These are phyloP conservation scores for Coelopa pilipes DNA, from an alignment of 2,888 invertebrate genomes.

Conservation along the genomic window DNA sequence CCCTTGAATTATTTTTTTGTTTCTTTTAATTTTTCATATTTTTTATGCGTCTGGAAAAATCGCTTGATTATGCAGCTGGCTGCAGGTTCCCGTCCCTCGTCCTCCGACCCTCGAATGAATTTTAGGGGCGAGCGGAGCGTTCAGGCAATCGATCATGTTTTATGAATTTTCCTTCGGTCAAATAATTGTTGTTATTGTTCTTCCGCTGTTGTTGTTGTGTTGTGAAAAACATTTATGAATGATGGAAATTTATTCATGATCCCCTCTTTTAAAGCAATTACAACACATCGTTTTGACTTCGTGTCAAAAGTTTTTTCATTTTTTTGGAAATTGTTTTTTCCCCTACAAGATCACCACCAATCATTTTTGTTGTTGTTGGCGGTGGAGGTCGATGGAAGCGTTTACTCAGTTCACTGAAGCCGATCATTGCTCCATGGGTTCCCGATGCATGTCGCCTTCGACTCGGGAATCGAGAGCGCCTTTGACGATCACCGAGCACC, in stretches of 20 bases:
- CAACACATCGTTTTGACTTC: constrained; percentile 11
- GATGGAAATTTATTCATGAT: not conserved
- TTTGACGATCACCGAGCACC: not conserved
- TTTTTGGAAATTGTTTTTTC: not conserved
- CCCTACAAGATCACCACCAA: constrained; percentile 11
- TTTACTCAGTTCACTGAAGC: constrained; percentile 25
- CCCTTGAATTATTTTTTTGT: not conserved
- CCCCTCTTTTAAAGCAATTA: constrained; percentile 16
- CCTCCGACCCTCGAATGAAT: constrained; percentile 5
- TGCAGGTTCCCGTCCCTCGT: constrained; percentile 12
- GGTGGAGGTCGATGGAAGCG: too few relatives aligned
- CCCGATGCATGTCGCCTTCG: not conserved
- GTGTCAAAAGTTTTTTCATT: not conserved
- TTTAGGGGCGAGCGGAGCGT: not conserved
- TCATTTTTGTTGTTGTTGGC: constrained; percentile 8
- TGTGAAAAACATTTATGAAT: constrained; percentile 3
- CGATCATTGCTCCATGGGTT: constrained; percentile 15
- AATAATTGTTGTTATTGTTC: not conserved
- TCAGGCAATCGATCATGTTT: constrained; percentile 22
- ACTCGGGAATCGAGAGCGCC: not conserved
- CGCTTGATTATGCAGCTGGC: constrained; percentile 31
- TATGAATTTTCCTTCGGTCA: too few relatives aligned
- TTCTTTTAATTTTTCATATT: not conserved
- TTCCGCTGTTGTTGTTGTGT: not conserved
- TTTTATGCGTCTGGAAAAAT: constrained; percentile 5